Evolutionary conservation across 1,140 invertebrate species (phyloP), one percentile per base, ranked within the genome.

Genomic region (Paracyclopina nana): DNA sequence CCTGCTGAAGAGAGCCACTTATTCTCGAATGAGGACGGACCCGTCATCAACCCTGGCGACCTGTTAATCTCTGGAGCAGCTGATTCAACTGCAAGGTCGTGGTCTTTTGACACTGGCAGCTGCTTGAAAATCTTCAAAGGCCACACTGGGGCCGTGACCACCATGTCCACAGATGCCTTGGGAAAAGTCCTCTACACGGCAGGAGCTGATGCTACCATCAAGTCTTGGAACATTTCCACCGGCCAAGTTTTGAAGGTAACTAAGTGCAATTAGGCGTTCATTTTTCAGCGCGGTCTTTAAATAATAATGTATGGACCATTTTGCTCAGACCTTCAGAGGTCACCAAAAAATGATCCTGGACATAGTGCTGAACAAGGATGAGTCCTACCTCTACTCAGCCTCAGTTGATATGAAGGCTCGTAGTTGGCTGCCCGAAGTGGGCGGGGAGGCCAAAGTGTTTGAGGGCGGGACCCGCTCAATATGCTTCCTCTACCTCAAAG

Each of bases 361-460:
- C 42, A 22, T 44, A 22, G 16, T 14, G 14, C n/a, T 44, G 14
- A 24, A 20, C 24, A 14, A 20, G 14, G 25, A 44, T n/a, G 24
- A 22, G 24, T 18, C 25, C 42, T 44, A 22, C 42, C 16, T 69
- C 38, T 70, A 68, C 56, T 66, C 65, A 1, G 66, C 65, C 27
- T 68, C 66, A 57, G 61, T 62, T 0, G 69, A 70, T 52, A 62
- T 65, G 50, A 69, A 68, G 3, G 68, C 60, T 16, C 56, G 67
- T 40, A 63, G 66, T 5, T 70, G 69, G 69, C 66, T 70, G 4
- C 63, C 66, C 26, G 68, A 70, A 26, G 67, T 68, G 56, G 69
- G 67, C 4, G 67, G 70, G 53, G 67, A 64, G 43, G 68, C 66
- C 0, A 58, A 68, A 51, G 56, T 68, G 0, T 70, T 65, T 56